Conservation (phyloP, 2,888 invertebrate species). For the Eristalis tenax region DNA sequence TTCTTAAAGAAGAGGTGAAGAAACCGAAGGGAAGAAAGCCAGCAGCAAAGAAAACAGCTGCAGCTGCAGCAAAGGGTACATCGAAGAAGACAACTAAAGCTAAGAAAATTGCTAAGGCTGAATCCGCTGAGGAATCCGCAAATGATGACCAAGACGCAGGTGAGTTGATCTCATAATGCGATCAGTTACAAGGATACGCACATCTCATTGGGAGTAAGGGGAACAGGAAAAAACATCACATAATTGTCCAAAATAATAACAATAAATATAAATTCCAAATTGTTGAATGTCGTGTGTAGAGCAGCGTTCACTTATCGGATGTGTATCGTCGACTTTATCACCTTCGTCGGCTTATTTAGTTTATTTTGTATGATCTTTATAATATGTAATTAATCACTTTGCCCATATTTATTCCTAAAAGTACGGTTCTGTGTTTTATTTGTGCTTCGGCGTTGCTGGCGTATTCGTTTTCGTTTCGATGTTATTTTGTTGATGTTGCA, state of each 20-base stretch:
- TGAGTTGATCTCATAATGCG: conserved; percentile 57
- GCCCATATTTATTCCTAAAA: conserved; percentile 58
- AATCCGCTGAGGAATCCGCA: conserved; percentile 21
- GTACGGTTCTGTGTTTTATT: conserved; percentile 56
- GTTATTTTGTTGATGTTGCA: neutral
- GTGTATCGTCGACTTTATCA: neutral
- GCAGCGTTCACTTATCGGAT: conserved; percentile 40
- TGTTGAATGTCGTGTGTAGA: neutral
- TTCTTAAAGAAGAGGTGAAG: conserved; percentile 38
- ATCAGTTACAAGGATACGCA: conserved; percentile 16
- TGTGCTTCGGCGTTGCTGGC: conserved; percentile 10
- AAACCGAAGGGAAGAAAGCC: conserved; percentile 73
- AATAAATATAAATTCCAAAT: neutral
- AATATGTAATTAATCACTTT: conserved; percentile 58
- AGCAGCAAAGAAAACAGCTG: conserved; percentile 67
- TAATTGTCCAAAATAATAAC: conserved; percentile 13
- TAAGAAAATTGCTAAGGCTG: conserved; percentile 38
- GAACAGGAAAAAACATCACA: conserved; percentile 41
- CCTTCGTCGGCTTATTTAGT: neutral
- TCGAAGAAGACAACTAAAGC: conserved; percentile 26
- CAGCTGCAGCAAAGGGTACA: conserved; percentile 37
- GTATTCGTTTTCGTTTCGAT: neutral
- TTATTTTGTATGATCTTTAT: conserved; percentile 44
- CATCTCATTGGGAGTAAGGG: conserved; percentile 38
- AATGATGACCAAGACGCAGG: conserved; percentile 49